These are phyloP conservation scores for Cantharis rustica DNA, from an alignment of 2,888 invertebrate genomes.

Conservation along the genomic window DNA sequence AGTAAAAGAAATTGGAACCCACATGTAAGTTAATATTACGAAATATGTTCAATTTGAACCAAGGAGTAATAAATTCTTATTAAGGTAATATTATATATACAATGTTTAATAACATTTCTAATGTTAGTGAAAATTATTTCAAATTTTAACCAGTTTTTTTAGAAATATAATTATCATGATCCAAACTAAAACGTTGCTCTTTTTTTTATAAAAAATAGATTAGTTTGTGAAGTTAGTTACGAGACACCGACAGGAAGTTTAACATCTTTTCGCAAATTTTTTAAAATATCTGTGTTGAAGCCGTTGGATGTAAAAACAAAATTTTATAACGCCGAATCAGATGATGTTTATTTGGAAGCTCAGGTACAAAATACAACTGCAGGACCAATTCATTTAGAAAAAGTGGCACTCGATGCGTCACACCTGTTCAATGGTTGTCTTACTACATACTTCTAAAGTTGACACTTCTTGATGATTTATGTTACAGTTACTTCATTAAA, in stretches of 20 bases:
- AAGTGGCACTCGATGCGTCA: constrained; percentile 91
- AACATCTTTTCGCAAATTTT: constrained; percentile 93
- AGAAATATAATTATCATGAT: too few relatives aligned
- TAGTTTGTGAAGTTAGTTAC: constrained; percentile 96
- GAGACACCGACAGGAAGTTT: constrained; percentile 74
- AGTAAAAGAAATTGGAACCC: constrained; percentile 98
- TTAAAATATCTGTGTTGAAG: constrained; percentile 97
- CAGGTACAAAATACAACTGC: constrained; percentile 91
- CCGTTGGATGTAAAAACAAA: constrained; percentile 98
- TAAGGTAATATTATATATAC: too few relatives aligned
- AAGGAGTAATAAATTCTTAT: too few relatives aligned
- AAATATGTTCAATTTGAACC: too few relatives aligned
- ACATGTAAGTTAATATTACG: constrained; percentile 72
- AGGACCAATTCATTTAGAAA: constrained; percentile 91
- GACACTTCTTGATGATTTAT: not conserved
- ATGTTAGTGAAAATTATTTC: too few relatives aligned
- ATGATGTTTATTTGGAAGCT: constrained; percentile 74
- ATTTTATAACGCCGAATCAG: constrained; percentile 91
- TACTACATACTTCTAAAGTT: not conserved
- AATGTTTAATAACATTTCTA: too few relatives aligned
- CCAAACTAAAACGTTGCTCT: not conserved
- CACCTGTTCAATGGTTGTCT: constrained; percentile 75
- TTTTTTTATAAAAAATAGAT: constrained; percentile 58
- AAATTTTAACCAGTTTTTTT: too few relatives aligned
- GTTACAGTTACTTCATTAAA: constrained; percentile 72